phyloP scores from a whole-genome alignment of 1,140 invertebrate genomes.

The Drosophila bocqueti region DNA sequence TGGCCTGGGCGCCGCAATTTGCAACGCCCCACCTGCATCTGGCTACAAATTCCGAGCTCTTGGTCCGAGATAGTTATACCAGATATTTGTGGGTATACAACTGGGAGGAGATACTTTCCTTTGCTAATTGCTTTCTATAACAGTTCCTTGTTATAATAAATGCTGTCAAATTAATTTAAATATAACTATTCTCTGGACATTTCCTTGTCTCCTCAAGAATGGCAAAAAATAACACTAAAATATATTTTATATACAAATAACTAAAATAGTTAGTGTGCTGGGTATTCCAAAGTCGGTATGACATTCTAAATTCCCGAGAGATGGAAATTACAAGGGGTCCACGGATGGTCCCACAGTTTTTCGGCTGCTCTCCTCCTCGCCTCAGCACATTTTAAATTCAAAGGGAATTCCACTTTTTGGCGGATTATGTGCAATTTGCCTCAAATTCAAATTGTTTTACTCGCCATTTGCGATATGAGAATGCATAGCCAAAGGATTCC shows the following conservation, averaged over 20 bases:
- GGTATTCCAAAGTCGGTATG: background rate
- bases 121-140: background rate
- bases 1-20: conserved; percentile 51
- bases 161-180: background rate
- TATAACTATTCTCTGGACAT: background rate
- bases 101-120: no score
- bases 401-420: conserved; percentile 51
- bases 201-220: background rate
- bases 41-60: conserved; percentile 3
- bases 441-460: conserved; percentile 50
- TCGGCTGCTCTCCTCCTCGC: conserved; percentile 6
- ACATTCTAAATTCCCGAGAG: background rate
- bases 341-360: conserved; percentile 19
- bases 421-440: conserved; percentile 39
- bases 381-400: conserved; percentile 51
- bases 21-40: conserved; percentile 41
- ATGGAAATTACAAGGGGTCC: conserved; percentile 34
- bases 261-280: background rate
- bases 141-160: background rate
- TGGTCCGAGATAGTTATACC: background rate
- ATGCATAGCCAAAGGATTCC: conserved; percentile 31
- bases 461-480: conserved; percentile 41
- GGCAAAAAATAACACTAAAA: background rate
- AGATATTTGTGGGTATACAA: background rate
- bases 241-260: background rate